A percentile compares a stretch with the other conserved stretches of the same genome.
phyloP scores from a whole-genome alignment of 2,113 vertebrate species.

The Mustela lutreola region DNA sequence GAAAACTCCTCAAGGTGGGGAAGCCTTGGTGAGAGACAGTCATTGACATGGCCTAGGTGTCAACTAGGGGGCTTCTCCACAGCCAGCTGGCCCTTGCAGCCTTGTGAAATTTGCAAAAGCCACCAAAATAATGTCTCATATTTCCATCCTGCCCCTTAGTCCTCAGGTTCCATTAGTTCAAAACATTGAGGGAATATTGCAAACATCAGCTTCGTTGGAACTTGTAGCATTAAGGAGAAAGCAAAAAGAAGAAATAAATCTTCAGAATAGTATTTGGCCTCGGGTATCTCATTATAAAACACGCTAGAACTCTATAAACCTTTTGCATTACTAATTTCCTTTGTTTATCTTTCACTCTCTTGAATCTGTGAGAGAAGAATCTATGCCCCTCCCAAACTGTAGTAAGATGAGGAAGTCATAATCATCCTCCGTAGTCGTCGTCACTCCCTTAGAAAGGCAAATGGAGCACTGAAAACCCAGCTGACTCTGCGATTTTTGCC shows the following conservation, averaged over 20 bases:
- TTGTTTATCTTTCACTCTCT: conserved; percentile 37
- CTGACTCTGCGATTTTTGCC: neutral
- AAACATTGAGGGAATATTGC: neutral
- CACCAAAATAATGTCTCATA: neutral
- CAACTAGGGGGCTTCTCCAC: neutral
- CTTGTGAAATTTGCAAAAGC: neutral
- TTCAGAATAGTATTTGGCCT: neutral
- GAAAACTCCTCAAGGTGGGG: neutral
- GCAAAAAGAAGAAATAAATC: neutral
- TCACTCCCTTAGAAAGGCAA: neutral
- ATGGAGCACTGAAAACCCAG: conserved; percentile 2
- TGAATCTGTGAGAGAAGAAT: conserved; percentile 10
- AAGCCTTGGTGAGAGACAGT: neutral
- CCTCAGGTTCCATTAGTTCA: neutral
- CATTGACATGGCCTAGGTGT: neutral
- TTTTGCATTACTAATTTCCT: neutral
- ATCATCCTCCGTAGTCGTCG: neutral
- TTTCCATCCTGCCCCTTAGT: neutral
- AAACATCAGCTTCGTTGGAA: neutral
- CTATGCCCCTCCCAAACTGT: neutral
- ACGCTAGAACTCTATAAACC: neutral
- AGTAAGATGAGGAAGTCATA: neutral
- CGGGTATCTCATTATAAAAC: neutral
- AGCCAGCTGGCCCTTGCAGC: neutral
- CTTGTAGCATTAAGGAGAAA: neutral